Evolutionary conservation across 2,113 vertebrate species (phyloP).

Genomic region (Siphamia tubifer): DNA sequence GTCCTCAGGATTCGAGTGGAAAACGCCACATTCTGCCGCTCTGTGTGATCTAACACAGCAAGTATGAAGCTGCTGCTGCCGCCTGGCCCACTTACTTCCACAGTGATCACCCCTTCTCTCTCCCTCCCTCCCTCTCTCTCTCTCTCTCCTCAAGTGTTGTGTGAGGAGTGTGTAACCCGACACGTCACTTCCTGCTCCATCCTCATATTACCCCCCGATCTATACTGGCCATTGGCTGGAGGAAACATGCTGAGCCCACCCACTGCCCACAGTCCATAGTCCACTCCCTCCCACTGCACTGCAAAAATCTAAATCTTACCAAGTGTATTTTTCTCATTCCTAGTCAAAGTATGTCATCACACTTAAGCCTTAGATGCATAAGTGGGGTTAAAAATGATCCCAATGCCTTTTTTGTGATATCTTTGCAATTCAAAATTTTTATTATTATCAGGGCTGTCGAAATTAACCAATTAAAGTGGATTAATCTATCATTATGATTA

Average conservation of each 20-base stretch:
- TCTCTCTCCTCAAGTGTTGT: conserved; percentile 44
- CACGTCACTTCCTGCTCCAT: conserved; percentile 74
- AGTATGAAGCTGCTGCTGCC: conserved; percentile 65
- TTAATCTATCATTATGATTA: too few species aligned
- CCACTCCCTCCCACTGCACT: background rate
- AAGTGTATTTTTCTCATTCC: too few species aligned
- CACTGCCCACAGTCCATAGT: background rate
- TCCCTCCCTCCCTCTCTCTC: conserved; percentile 14
- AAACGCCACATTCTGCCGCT: conserved; percentile 58
- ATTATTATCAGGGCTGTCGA: too few species aligned
- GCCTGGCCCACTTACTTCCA: conserved; percentile 57
- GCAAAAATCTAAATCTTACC: too few species aligned
- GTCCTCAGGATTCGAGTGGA: conserved; percentile 35
- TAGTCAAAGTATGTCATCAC: too few species aligned
- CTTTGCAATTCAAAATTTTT: too few species aligned
- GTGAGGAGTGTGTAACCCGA: conserved; percentile 71
- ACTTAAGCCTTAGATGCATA: too few species aligned
- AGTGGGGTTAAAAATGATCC: too few species aligned
- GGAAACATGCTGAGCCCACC: conserved; percentile 55
- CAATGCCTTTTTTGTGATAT: too few species aligned
- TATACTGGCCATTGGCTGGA: conserved; percentile 59
- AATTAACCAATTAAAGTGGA: too few species aligned
- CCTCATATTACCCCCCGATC: conserved; percentile 62
- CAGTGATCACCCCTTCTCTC: conserved; percentile 34
- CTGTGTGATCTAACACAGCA: conserved; percentile 72